A percentile compares a stretch with the other conserved stretches of the same genome.
Conservation (phyloP, 2,888 invertebrate genomes). For the Pollenia amentaria region DNA sequence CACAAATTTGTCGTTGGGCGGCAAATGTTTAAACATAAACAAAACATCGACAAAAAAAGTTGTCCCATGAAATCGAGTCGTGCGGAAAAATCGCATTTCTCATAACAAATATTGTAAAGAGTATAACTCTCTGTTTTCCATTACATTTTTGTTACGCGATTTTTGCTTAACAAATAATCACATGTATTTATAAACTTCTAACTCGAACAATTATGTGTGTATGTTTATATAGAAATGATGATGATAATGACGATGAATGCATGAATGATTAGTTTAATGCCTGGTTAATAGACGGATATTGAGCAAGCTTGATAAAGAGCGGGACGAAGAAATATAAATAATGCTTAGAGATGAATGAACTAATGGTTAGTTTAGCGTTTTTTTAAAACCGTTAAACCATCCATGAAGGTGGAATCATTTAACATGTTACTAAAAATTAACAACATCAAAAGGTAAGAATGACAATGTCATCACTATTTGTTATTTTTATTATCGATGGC, state of each 20-base stretch:
- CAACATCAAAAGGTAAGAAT: slow-evolving; percentile 27
- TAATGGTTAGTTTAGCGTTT: slow-evolving; percentile 35
- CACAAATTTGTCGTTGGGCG: too few species aligned
- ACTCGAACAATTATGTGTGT: slow-evolving; percentile 5
- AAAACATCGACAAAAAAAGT: too few species aligned
- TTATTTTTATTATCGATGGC: neutral
- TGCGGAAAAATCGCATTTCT: too few species aligned
- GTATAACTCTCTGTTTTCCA: neutral
- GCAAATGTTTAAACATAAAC: neutral
- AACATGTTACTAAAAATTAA: slow-evolving; percentile 77
- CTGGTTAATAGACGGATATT: slow-evolving; percentile 44
- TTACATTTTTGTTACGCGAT: slow-evolving; percentile 10
- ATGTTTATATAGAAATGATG: neutral
- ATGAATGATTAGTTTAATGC: slow-evolving; percentile 62
- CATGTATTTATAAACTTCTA: slow-evolving; percentile 10
- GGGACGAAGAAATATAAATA: slow-evolving; percentile 27
- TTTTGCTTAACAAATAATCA: slow-evolving; percentile 13
- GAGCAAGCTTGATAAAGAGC: slow-evolving; percentile 4
- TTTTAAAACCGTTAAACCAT: slow-evolving; percentile 76
- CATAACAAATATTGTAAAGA: neutral
- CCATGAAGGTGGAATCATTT: slow-evolving; percentile 81
- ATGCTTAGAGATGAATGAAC: slow-evolving; percentile 57
- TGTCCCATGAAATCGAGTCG: too few species aligned
- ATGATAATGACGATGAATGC: slow-evolving; percentile 49
- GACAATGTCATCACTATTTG: slow-evolving; percentile 15